phyloP scores from a whole-genome alignment of 1,140 invertebrate genomes.

The Aphelenchoides fujianensis region DNA sequence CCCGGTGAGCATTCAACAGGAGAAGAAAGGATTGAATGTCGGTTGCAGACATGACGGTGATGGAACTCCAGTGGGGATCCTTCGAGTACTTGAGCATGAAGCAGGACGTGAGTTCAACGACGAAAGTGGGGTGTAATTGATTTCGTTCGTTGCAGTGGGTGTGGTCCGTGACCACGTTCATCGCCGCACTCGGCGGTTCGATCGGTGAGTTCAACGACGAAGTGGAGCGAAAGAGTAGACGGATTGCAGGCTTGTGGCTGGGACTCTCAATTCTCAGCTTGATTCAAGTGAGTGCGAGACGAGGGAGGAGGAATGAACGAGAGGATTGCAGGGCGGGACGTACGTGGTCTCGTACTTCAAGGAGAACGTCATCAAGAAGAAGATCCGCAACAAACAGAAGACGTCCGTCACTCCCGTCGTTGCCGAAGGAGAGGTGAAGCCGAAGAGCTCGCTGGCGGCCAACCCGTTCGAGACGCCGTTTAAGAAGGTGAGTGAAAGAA shows the following conservation, averaged over 20 bases:
- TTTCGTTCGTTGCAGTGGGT: conserved; percentile 42
- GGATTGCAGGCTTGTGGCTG: conserved; percentile 53
- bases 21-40: conserved; percentile 3
- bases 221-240: no score
- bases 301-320: conserved; percentile 10
- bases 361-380: conserved; percentile 51
- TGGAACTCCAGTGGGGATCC: conserved; percentile 57
- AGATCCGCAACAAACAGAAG: conserved; percentile 22
- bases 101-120: conserved; percentile 37
- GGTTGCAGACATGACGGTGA: conserved; percentile 45
- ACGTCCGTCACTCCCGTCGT: conserved; percentile 8
- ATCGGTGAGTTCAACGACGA: no score
- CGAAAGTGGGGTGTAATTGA: not conserved
- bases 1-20: no score
- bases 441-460: conserved; percentile 19
- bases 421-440: conserved; percentile 8
- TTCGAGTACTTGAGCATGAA: conserved; percentile 60
- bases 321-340: conserved; percentile 48
- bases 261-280: conserved; percentile 50
- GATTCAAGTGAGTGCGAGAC: conserved; percentile 54
- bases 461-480: conserved; percentile 53
- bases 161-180: conserved; percentile 46
- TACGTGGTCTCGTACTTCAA: conserved; percentile 55
- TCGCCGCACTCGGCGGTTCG: conserved; percentile 48
- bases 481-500: no score